Percentiles rank a stretch among this genome's conserved stretches.
Conservation (phyloP, 2,797 vertebrate genomes). For the Vultur gryphus region DNA sequence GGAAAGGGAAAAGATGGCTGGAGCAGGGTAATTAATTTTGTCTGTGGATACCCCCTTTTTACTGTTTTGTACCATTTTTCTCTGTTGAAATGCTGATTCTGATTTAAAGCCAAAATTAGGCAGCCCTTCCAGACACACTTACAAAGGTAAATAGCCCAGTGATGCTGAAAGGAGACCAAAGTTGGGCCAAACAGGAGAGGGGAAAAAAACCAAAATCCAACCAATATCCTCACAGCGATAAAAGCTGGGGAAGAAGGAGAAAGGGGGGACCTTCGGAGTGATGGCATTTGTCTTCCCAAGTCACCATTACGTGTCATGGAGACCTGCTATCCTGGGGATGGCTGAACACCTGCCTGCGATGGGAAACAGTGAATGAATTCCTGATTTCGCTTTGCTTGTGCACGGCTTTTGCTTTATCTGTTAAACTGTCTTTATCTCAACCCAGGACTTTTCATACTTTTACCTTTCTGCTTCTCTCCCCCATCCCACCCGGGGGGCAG, state of each 20-base stretch:
- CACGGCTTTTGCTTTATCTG: background rate
- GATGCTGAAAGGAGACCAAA: background rate
- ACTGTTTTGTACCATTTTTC: background rate
- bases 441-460: background rate
- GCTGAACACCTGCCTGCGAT: no score
- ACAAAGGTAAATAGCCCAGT: background rate
- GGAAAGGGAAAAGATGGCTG: background rate
- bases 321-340: background rate
- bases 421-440: background rate
- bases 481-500: background rate
- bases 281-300: background rate
- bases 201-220: background rate
- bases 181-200: background rate
- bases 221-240: background rate
- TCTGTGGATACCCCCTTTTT: background rate
- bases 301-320: background rate
- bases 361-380: background rate
- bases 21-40: background rate
- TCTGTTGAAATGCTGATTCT: background rate
- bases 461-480: background rate
- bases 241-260: background rate
- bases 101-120: background rate
- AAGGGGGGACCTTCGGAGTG: background rate
- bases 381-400: background rate
- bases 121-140: background rate